These are phyloP conservation scores for Cecropterus lyciades DNA, from an alignment of 1,140 invertebrate species.

Conservation along the genomic window DNA sequence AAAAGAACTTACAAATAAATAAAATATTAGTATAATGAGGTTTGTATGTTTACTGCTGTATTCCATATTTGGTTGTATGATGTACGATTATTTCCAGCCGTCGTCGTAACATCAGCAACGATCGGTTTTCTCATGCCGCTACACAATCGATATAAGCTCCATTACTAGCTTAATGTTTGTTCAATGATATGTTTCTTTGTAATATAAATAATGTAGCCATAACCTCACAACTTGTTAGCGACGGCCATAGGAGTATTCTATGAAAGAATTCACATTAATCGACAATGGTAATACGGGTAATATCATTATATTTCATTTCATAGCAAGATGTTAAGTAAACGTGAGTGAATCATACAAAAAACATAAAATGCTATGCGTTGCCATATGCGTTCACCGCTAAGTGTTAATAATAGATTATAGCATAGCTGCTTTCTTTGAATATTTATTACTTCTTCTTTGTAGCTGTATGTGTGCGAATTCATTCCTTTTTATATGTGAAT, in stretches of 20 bases:
- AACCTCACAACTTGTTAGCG: background rate
- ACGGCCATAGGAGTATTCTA: background rate
- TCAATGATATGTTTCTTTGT: background rate
- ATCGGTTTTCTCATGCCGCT: background rate
- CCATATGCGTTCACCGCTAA: slow-evolving; percentile 13
- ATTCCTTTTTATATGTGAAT: slow-evolving; percentile 29
- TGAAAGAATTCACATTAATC: slow-evolving; percentile 3
- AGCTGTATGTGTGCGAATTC: slow-evolving; percentile 11
- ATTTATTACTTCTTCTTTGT: slow-evolving; percentile 18
- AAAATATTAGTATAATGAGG: too few relatives aligned
- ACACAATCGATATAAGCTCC: too few relatives aligned
- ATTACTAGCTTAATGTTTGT: too few relatives aligned
- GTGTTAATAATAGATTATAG: slow-evolving; percentile 29
- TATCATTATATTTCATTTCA: slow-evolving; percentile 23
- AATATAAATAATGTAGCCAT: slow-evolving; percentile 15
- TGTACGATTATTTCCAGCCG: background rate
- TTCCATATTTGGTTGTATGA: too few relatives aligned
- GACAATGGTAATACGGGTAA: background rate
- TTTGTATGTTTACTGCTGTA: too few relatives aligned
- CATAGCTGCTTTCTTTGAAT: slow-evolving; percentile 27
- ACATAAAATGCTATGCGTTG: slow-evolving; percentile 1
- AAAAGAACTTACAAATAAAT: too few relatives aligned
- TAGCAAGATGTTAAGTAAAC: slow-evolving; percentile 11
- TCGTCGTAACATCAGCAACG: background rate
- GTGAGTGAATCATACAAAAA: slow-evolving; percentile 13